Conservation (phyloP, 2,113 vertebrate genomes). For the Lophochroa leadbeateri region DNA sequence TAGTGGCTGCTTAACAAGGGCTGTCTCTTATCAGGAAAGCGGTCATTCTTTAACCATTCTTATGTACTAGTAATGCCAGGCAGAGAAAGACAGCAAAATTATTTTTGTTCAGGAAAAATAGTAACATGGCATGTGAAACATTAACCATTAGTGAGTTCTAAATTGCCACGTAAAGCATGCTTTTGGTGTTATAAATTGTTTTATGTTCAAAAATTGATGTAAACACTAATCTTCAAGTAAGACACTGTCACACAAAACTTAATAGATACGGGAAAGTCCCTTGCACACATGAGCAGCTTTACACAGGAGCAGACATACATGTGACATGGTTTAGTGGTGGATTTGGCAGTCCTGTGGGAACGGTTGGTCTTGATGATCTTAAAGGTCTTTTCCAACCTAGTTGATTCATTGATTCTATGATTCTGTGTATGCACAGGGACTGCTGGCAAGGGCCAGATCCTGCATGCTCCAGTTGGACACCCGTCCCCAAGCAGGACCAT, state of each 20-base stretch:
- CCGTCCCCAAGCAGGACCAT: not conserved
- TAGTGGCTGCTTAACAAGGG: not conserved
- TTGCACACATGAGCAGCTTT: not conserved
- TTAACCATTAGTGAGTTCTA: not conserved
- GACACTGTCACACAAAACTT: not conserved
- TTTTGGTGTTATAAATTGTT: not conserved
- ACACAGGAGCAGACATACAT: not conserved
- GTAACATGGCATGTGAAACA: not conserved
- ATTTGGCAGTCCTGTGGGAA: not conserved
- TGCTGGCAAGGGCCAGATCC: not conserved
- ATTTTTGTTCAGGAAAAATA: not conserved
- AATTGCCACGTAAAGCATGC: not conserved
- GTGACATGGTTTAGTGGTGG: not conserved
- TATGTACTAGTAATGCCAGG: not conserved
- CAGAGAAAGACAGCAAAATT: not conserved
- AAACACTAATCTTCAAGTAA: not conserved
- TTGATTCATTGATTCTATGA: not conserved
- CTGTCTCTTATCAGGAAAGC: not conserved
- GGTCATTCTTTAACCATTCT: not conserved
- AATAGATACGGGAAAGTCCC: not conserved
- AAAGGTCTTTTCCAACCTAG: not conserved
- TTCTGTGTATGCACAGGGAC: not conserved
- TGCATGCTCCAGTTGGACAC: not conserved
- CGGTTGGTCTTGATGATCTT: not conserved
- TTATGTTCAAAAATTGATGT: not conserved